Evolutionary conservation across 2,113 vertebrate species (phyloP).

Genomic region (Apeltes quadracus): DNA sequence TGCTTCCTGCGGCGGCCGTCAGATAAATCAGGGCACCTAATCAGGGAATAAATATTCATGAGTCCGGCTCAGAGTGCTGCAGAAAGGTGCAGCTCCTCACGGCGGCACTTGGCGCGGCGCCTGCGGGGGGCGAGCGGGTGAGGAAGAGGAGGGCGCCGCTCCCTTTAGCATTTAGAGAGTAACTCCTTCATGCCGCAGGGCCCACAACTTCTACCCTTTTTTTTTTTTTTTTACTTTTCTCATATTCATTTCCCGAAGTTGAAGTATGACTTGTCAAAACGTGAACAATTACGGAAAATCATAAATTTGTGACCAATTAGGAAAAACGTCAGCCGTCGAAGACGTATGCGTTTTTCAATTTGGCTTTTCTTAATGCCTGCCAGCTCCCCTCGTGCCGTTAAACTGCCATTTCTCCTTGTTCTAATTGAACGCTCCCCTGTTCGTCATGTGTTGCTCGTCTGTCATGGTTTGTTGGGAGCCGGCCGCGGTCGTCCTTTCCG

Average conservation of each 20-base stretch:
- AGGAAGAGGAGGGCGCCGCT: conserved; percentile 15
- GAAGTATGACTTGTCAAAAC: conserved; percentile 78
- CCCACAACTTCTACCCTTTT: too few relatives aligned
- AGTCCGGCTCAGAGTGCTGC: conserved; percentile 64
- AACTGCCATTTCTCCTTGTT: conserved; percentile 76
- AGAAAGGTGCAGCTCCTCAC: conserved; percentile 77
- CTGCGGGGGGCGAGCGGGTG: conserved; percentile 49
- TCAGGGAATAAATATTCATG: conserved; percentile 82
- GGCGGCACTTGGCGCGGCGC: conserved; percentile 69
- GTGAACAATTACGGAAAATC: conserved; percentile 77
- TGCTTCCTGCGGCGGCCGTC: conserved; percentile 60
- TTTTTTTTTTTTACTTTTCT: conserved; percentile 29
- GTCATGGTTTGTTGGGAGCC: conserved; percentile 77
- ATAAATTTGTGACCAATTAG: conserved; percentile 77
- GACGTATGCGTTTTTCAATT: conserved; percentile 79
- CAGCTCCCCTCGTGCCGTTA: conserved; percentile 65
- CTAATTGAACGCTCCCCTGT: conserved; percentile 78
- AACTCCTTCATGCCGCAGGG: too few relatives aligned
- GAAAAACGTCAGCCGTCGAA: conserved; percentile 67
- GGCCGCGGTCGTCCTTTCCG: conserved; percentile 71
- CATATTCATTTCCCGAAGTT: conserved; percentile 57
- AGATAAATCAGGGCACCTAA: conserved; percentile 78
- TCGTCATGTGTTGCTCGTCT: conserved; percentile 74
- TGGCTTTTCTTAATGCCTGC: conserved; percentile 67
- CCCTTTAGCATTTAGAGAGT: conserved; percentile 63